phyloP scores from a whole-genome alignment of 2,797 vertebrate species.

The Sebastolobus altivelis region DNA sequence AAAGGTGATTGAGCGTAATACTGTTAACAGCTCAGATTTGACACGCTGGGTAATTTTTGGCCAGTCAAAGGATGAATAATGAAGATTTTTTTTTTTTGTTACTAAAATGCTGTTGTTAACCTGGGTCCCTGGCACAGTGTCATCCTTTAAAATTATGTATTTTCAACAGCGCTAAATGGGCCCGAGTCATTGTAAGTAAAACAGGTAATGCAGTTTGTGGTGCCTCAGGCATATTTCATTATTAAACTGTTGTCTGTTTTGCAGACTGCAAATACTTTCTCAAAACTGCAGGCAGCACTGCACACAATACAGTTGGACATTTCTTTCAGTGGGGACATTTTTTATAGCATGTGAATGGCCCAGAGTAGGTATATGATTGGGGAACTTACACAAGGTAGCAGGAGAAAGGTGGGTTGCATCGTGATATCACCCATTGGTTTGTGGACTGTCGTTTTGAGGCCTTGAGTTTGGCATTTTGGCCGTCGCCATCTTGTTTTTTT shows the following conservation, averaged over 20 bases:
- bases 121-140: background rate
- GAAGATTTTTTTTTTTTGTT: no score
- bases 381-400: background rate
- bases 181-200: background rate
- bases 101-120: slow-evolving; percentile 6
- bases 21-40: background rate
- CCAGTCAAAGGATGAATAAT: background rate
- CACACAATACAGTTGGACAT: background rate
- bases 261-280: background rate
- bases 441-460: no score
- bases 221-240: background rate
- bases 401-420: background rate
- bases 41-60: background rate
- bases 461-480: no score
- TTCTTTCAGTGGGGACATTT: background rate
- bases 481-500: no score
- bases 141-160: background rate
- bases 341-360: background rate
- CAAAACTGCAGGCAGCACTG: background rate
- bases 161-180: background rate
- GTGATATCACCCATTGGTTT: no score
- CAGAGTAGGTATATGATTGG: background rate
- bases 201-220: background rate
- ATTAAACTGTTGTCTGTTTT: background rate
- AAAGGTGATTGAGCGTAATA: background rate